phyloP scores from a whole-genome alignment of 2,888 invertebrate species.

The Holacanthella duospinosa region DNA sequence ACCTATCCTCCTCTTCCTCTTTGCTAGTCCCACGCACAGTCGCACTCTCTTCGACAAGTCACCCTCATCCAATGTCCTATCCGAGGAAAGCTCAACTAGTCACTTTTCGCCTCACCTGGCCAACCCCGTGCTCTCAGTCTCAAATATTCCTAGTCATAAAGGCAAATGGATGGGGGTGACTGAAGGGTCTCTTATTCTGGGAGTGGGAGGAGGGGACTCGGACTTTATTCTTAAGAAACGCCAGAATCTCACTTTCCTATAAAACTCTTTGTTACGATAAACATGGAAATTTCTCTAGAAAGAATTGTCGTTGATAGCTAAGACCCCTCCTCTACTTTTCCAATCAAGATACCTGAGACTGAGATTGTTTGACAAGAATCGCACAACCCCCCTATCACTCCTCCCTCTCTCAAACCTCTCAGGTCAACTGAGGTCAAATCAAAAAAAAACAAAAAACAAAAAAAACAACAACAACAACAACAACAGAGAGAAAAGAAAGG shows the following conservation, averaged over 20 bases:
- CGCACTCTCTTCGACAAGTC: background rate
- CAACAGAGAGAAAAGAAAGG: background rate
- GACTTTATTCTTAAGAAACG: background rate
- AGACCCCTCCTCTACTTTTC: background rate
- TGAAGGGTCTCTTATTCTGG: background rate
- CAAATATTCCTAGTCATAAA: constrained; percentile 1
- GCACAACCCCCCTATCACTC: background rate
- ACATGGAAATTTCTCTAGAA: no score
- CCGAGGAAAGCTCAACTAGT: constrained; percentile 4
- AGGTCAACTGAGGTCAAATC: no score
- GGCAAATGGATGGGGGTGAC: background rate
- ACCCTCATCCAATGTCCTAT: background rate
- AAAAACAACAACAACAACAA: no score
- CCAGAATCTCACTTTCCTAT: background rate
- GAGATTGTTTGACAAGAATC: background rate
- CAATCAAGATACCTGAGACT: background rate
- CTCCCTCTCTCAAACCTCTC: background rate
- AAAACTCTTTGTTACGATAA: background rate
- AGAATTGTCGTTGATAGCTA: no score
- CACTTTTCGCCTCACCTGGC: background rate
- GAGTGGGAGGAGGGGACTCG: background rate
- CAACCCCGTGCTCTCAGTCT: background rate
- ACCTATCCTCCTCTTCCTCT: background rate
- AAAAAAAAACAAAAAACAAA: no score
- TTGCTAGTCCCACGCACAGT: constrained; percentile 6